Percentiles rank a stretch among this genome's conserved stretches.
phyloP scores from a whole-genome alignment of 2,888 invertebrate genomes.

The Tupiocoris notatus region DNA sequence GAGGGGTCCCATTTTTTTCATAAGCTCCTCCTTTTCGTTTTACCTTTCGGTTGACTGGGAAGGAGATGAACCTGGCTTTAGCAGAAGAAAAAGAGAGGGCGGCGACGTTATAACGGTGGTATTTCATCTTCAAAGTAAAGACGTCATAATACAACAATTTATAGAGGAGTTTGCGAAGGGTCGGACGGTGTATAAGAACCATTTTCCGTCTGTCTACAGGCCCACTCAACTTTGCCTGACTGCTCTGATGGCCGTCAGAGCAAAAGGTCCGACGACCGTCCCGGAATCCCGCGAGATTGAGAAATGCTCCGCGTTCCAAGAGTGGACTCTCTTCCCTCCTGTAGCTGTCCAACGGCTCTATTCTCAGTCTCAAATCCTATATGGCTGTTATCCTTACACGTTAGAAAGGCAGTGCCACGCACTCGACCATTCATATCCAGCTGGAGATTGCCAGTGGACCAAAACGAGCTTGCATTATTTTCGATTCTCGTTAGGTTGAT shows the following conservation, averaged over 20 bases:
- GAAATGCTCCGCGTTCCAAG: conserved; percentile 34
- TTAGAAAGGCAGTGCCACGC: no score
- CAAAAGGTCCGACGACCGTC: conserved; percentile 7
- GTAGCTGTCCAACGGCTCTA: neutral
- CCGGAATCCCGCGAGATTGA: conserved; percentile 32
- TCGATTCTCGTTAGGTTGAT: no score
- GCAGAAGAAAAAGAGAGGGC: neutral
- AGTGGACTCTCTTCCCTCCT: neutral
- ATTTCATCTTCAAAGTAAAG: neutral
- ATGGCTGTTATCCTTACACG: no score
- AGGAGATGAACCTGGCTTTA: no score
- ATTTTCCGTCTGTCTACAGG: neutral
- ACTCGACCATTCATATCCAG: no score
- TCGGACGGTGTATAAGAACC: neutral
- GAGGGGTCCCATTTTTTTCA: no score
- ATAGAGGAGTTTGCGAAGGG: neutral
- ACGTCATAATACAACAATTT: neutral
- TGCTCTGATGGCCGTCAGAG: neutral
- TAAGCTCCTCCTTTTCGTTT: no score
- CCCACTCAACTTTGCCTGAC: neutral
- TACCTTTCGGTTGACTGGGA: no score
- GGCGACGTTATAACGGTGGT: neutral
- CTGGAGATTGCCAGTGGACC: no score
- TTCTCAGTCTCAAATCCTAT: no score
- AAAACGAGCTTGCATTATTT: no score